Base-by-base conservation (phyloP, 2,888 invertebrate species). In the Bhutanitis thaidina region DNA sequence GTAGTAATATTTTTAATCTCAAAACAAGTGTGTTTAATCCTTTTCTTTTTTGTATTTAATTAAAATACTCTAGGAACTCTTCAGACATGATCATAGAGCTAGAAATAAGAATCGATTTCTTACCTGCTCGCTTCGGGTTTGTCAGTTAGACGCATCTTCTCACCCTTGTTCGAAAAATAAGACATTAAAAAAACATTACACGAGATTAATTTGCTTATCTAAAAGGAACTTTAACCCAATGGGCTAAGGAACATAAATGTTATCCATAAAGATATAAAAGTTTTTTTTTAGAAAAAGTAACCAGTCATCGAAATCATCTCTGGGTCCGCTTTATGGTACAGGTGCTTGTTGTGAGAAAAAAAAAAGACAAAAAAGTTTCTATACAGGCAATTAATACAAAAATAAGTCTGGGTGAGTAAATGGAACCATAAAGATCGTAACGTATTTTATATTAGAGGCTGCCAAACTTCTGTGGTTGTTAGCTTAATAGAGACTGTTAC, bases 271-370 rank as follows among this genome's bases (percentile, higher is more conserved):
- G 43, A 45, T 34, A 52, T 56, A 56, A 49, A 56, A 61, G 60
- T 65, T 72, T 71, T 77, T 79, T 77, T 61, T 69, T 49, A 54
- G 60, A 61, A 69, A 78, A 83, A 76, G 77, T 78, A 78, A 73
- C 82, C 66, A 86, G 83, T 86, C 86, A 87, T 83, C 71, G 73
- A 69, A 78, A 75, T 78, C 71, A 75, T 71, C 70, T 67, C 63
- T 67, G 75, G 74, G 72, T 62, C 64, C 59, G 65, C 67, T 70
- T 68, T 73, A 67, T 73, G 67, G 65, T 74, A 84, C 87, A 87
- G 87, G 85, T 87, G 86, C 74, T 74, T 62, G 68, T 65, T 57
- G 60, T 60, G 62, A 70, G 71, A 71, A 75, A 74, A 75, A 65
- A 54, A 52, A 60, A 40, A 25, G 7, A 12, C 13, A 13, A 63